Evolutionary conservation across 2,888 invertebrate genomes (phyloP), one percentile per base, ranked within the genome.

Genomic region (Ophraella communa): DNA sequence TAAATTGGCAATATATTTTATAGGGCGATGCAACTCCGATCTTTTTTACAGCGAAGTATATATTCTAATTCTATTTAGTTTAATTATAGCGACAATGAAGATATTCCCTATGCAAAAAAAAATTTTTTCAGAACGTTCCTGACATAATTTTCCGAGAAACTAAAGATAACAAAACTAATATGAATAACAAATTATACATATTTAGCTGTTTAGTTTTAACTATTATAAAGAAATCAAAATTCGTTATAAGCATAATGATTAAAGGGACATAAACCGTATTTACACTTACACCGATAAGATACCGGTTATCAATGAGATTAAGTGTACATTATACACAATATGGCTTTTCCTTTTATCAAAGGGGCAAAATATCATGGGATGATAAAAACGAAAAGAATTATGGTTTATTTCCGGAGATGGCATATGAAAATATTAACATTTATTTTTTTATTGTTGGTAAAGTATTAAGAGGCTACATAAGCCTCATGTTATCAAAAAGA

Each of bases 251-350:
- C 39, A 1, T 21, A 42, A 54, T 18, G 47, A 49, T 57, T 57
- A 47, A 57, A 57, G 33, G 30, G 57, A 47, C 57, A 57, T 58
- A 27, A 59, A 51, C 59, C 33, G 51, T 59, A 49, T 59, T 59
- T 49, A 59, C 58, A 33, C 33, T 59, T 49, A 59, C 58, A 33
- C 33, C 51, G 51, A 51, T 51, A 59, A 51, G 51, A 51, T 51
- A 49, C 30, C 21, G 17, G 21, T 59, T 51, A 51, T 51, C 51
- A 35, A 14, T 14, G 23, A 24, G 59, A 59, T 59, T 51, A 59
- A 51, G 49, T 39, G 39, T 54, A 54, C 51, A 59, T 39, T n/a
- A 39, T 39, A 39, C 39, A 39, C 39, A 39, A 39, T 39, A 59
- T 39, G 51, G 30, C 23, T 58, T 49, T 30, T 51, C 7, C 18